Evolutionary conservation across 2,797 vertebrate genomes (phyloP), one percentile per base, ranked within the genome.

Genomic region (Salmo trutta): DNA sequence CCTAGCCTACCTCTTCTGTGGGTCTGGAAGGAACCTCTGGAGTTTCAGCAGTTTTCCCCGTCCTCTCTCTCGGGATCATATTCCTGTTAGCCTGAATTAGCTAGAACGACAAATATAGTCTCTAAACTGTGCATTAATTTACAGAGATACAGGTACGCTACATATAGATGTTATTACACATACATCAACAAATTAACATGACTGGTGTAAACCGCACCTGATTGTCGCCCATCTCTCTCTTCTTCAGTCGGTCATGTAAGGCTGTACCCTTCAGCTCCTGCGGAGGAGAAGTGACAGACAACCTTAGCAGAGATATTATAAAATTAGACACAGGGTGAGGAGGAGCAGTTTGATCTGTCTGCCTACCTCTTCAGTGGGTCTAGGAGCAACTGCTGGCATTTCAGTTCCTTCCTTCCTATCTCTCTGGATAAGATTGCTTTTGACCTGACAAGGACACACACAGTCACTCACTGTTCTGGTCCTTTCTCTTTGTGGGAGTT

Each of bases 401-500:
- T 88, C 86, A 84, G 36, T 79, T 79, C 77, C 82, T 29, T 84
- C 83, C 41, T 85, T 85, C 31, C 68, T 81, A 76, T 90, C 88
- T 19, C 3, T 69, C 73, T 84, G 86, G 75, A 78, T 83, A 85
- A 77, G 54, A 69, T 85, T 91, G 75, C 86, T 80, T 75, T 89
- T 88, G 79, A 88, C 87, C 91, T 90, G 76, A 70, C 78, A 82
- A 86, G 77, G 83, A 87, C 76, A 69, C 69, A 72, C 56, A 75
- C n/a, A 71, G 16, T 76, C 62, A 82, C 2, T 79, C 71, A 68
- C 41, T 19, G 33, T 31, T 17, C 31, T 21, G 24, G 12, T 31
- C 12, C 29, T 27, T 8, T n/a, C 5, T 56, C 5, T 10, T 66
- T 12, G 24, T 21, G n/a, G 24, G 24, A 29, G n/a, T 14, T 12